Percentiles rank a stretch among this genome's conserved stretches.
phyloP scores from a whole-genome alignment of 2,797 vertebrate species.

The Iguana delicatissima region DNA sequence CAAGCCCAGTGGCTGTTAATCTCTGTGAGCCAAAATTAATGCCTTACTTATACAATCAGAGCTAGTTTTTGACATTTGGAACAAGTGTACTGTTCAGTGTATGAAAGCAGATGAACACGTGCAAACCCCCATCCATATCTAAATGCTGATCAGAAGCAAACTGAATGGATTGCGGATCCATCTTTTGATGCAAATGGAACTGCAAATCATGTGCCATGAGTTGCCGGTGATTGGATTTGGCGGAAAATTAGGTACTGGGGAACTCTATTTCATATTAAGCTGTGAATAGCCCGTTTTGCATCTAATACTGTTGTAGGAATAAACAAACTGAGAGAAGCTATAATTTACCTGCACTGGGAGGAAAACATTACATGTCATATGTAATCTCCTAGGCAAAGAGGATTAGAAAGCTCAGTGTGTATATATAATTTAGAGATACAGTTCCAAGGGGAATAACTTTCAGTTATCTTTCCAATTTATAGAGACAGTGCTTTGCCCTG shows the following conservation, averaged over 20 bases:
- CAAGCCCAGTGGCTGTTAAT: background rate
- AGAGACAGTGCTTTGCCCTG: constrained; percentile 41
- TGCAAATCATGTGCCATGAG: background rate
- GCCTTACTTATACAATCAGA: too few relatives aligned
- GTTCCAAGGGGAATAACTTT: constrained; percentile 35
- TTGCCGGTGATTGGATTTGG: background rate
- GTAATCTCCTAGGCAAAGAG: constrained; percentile 39
- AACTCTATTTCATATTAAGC: background rate
- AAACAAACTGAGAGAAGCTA: constrained; percentile 25
- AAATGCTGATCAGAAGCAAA: background rate
- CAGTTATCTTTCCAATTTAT: constrained; percentile 50
- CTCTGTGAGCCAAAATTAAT: background rate
- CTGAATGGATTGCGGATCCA: background rate
- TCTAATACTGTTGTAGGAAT: constrained; percentile 18
- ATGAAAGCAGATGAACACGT: background rate
- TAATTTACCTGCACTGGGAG: constrained; percentile 21
- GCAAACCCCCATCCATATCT: background rate
- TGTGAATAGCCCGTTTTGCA: constrained; percentile 2
- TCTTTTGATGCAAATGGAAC: background rate
- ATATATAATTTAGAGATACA: constrained; percentile 48
- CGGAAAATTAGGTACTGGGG: background rate
- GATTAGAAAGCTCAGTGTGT: constrained; percentile 29
- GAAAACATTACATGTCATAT: constrained; percentile 28
- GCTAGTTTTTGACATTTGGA: background rate
- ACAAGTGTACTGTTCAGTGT: background rate